Conservation (phyloP, 1,140 invertebrate genomes). For the Tetramorium parvispinum region DNA sequence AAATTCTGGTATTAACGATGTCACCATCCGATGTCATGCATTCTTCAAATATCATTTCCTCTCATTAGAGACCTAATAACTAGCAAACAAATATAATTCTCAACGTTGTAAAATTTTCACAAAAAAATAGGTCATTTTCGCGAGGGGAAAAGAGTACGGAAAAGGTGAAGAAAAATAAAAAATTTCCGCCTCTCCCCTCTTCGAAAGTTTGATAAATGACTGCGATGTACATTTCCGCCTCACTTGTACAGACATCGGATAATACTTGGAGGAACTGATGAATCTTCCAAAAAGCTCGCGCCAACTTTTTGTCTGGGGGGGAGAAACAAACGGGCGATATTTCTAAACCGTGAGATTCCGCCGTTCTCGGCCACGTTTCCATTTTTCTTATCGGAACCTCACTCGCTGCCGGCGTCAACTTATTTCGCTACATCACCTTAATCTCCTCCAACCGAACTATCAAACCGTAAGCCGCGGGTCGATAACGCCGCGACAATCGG, state of each 20-base stretch:
- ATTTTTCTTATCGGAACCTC: constrained; percentile 39
- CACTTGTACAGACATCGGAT: background rate
- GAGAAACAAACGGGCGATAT: constrained; percentile 43
- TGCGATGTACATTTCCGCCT: background rate
- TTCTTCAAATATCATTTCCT: constrained; percentile 14
- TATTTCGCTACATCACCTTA: constrained; percentile 14
- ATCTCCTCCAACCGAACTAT: background rate
- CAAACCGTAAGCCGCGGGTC: background rate
- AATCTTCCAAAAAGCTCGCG: constrained; percentile 7
- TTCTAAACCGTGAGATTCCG: constrained; percentile 38
- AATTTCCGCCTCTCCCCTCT: too few relatives aligned
- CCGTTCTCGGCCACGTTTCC: constrained; percentile 45
- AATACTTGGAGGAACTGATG: constrained; percentile 30
- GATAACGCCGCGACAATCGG: background rate
- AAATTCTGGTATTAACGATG: constrained; percentile 17
- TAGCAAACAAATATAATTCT: background rate
- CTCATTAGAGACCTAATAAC: background rate
- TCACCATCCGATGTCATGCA: background rate
- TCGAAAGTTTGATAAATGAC: constrained; percentile 13
- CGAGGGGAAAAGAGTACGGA: background rate
- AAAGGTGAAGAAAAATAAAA: background rate
- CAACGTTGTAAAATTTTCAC: background rate
- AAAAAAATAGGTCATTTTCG: background rate
- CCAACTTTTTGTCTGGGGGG: constrained; percentile 51
- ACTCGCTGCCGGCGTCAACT: background rate